These are phyloP conservation scores for Phycodurus eques DNA, from an alignment of 2,113 vertebrate species.

Conservation along the genomic window DNA sequence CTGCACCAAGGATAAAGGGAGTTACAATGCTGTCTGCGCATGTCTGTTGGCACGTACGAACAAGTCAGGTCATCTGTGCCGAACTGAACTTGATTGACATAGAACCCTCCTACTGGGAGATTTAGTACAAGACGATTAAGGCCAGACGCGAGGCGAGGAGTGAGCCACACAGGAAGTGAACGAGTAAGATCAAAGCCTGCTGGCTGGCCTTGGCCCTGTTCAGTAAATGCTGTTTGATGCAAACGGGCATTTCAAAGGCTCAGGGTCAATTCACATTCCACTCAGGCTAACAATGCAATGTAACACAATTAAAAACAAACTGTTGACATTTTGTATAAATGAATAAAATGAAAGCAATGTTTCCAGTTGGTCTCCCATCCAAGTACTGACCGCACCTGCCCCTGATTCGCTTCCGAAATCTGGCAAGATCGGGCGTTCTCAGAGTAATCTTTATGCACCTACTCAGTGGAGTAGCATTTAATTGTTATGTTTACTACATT, in stretches of 20 bases:
- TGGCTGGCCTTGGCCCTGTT: constrained; percentile 36
- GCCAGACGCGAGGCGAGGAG: constrained; percentile 4
- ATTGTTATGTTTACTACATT: not conserved
- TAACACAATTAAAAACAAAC: not conserved
- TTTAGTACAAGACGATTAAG: constrained; percentile 60
- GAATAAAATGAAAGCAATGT: not conserved
- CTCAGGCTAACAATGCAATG: not conserved
- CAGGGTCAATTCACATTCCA: constrained; percentile 12
- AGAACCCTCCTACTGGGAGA: constrained; percentile 43
- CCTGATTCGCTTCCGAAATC: too few species aligned
- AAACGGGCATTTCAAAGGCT: constrained; percentile 16
- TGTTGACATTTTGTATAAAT: not conserved
- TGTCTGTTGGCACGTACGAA: constrained; percentile 19
- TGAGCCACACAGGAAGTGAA: constrained; percentile 15
- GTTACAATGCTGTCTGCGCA: constrained; percentile 16
- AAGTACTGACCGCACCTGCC: not conserved
- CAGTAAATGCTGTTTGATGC: constrained; percentile 29
- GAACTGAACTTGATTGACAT: constrained; percentile 34
- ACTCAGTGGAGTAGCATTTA: not conserved
- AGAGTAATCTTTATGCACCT: not conserved
- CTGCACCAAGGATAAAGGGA: constrained; percentile 59
- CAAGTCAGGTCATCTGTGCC: constrained; percentile 47
- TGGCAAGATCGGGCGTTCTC: not conserved
- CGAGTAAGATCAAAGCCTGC: constrained; percentile 23
- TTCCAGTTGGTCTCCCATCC: not conserved